Percentiles rank a stretch among this genome's conserved stretches.
These are phyloP conservation scores for Peromyscus polionotus DNA, from an alignment of 2,113 vertebrate genomes.

Conservation along the genomic window DNA sequence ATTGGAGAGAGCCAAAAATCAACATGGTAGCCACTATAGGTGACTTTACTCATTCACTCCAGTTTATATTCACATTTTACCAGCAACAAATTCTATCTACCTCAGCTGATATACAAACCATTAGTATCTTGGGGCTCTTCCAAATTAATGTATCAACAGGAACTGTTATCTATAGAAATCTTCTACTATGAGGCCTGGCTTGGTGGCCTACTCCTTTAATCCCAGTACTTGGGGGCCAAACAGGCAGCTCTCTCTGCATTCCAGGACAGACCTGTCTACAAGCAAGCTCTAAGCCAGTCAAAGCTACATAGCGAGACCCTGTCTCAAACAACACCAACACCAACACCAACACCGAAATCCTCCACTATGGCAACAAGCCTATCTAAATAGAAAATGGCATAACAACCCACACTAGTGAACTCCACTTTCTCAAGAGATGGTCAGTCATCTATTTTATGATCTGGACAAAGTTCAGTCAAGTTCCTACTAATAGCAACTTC, in stretches of 20 bases:
- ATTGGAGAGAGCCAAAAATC: background rate
- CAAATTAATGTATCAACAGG: constrained; percentile 14
- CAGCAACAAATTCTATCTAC: background rate
- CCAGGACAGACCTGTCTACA: background rate
- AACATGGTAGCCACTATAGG: background rate
- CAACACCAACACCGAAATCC: background rate
- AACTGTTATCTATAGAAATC: background rate
- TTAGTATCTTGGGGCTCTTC: background rate
- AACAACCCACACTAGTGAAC: background rate
- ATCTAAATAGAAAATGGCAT: constrained; percentile 1
- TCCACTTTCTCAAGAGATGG: background rate
- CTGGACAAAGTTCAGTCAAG: background rate
- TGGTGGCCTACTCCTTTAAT: background rate
- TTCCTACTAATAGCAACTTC: background rate
- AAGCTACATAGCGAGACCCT: background rate
- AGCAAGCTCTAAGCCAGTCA: background rate
- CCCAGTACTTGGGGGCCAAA: background rate
- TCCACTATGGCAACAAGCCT: background rate
- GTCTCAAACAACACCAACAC: background rate
- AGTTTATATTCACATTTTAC: background rate
- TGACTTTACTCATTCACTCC: background rate
- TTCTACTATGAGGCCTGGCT: background rate
- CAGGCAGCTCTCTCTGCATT: background rate
- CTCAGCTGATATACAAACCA: background rate
- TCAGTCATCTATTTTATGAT: background rate